These are phyloP conservation scores for Phyllotis vaccarum DNA, from an alignment of 2,797 vertebrate species.

Conservation along the genomic window DNA sequence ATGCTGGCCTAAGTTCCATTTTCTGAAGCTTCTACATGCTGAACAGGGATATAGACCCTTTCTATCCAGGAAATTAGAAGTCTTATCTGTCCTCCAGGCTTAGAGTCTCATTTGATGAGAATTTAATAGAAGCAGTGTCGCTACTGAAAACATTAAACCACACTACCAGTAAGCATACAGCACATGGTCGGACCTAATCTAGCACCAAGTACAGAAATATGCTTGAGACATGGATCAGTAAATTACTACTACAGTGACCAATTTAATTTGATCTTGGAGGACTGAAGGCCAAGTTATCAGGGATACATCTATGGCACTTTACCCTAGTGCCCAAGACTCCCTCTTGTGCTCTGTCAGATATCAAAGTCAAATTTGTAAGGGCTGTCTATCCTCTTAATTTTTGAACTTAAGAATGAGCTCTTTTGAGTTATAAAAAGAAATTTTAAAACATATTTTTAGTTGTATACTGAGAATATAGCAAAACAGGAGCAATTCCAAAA, in stretches of 20 bases:
- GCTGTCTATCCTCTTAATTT: neutral
- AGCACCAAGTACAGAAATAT: neutral
- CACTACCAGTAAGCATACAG: no score
- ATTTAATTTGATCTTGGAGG: neutral
- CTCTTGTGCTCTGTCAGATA: neutral
- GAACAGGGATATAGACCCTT: neutral
- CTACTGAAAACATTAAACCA: neutral
- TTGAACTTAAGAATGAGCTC: neutral
- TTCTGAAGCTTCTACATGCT: neutral
- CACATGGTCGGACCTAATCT: neutral
- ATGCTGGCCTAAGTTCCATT: neutral
- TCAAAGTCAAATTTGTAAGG: neutral
- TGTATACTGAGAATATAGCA: neutral
- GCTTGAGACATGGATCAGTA: neutral
- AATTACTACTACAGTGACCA: neutral
- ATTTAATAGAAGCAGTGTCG: neutral
- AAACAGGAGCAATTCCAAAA: neutral
- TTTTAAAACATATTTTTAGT: neutral
- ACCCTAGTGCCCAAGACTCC: neutral
- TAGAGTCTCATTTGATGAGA: neutral
- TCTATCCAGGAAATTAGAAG: neutral
- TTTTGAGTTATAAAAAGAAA: neutral
- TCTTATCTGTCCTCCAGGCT: neutral
- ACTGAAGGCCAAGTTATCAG: neutral
- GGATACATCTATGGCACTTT: neutral